A percentile compares a stretch with the other conserved stretches of the same genome.
These are phyloP conservation scores for Asobara japonica DNA, from an alignment of 1,140 invertebrate genomes.

Conservation along the genomic window DNA sequence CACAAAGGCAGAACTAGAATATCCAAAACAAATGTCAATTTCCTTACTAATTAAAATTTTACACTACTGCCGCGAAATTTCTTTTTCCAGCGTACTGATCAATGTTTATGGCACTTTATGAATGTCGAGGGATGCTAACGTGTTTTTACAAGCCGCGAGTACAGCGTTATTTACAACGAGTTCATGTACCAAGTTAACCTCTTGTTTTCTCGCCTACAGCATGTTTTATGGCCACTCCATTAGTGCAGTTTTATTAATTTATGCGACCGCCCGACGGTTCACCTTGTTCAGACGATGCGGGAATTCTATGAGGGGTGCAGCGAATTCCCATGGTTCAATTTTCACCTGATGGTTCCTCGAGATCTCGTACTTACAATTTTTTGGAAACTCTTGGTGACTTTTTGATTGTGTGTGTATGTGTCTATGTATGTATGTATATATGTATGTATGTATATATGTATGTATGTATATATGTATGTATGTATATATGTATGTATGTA, in stretches of 20 bases:
- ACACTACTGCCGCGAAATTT: neutral
- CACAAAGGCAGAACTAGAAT: no score
- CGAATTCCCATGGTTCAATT: neutral
- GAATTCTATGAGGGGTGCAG: neutral
- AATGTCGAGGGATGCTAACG: neutral
- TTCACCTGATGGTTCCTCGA: no score
- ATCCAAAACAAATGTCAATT: no score
- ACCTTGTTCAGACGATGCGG: neutral
- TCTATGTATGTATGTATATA: no score
- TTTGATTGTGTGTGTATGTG: no score
- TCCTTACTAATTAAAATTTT: no score
- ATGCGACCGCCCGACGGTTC: conserved; percentile 14
- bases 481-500: no score
- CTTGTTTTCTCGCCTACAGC: conserved; percentile 2
- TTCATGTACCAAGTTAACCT: neutral
- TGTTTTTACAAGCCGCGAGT: neutral
- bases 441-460: no score
- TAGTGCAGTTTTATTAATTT: conserved; percentile 35
- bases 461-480: no score
- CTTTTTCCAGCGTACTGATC: neutral
- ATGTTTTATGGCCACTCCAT: conserved; percentile 32
- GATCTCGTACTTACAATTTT: no score
- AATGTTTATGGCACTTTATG: conserved; percentile 14
- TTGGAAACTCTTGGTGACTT: no score
- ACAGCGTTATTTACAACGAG: neutral